phyloP scores from a whole-genome alignment of 1,140 invertebrate species.

The Drosophila littoralis region DNA sequence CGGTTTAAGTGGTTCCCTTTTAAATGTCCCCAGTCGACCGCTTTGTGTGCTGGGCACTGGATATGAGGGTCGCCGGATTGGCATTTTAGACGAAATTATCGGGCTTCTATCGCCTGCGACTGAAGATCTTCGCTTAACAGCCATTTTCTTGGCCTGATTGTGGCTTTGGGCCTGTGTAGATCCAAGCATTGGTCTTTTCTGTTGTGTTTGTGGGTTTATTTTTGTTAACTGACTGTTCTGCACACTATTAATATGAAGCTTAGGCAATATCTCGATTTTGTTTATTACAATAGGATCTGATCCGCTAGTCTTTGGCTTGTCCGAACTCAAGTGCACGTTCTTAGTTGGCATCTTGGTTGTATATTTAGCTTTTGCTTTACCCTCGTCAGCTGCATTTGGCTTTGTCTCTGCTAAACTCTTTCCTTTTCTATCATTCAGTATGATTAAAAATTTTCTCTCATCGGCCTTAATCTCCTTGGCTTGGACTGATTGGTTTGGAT shows the following conservation, averaged over 20 bases:
- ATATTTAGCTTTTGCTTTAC: neutral
- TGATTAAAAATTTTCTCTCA: neutral
- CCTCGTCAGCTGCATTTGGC: neutral
- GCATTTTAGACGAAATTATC: neutral
- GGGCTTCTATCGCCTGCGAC: neutral
- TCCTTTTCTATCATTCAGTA: neutral
- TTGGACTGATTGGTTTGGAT: neutral
- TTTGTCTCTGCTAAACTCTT: neutral
- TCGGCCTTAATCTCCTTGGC: neutral
- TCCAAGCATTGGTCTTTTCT: neutral
- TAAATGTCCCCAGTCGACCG: neutral
- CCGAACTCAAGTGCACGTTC: neutral
- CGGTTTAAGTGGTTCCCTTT: neutral
- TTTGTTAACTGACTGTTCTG: neutral
- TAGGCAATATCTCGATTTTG: constrained; percentile 41
- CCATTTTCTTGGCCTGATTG: neutral
- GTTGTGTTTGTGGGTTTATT: neutral
- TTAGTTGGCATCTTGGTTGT: neutral
- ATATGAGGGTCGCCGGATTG: neutral
- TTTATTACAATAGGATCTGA: constrained; percentile 9
- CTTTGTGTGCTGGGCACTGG: neutral
- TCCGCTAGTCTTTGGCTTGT: neutral
- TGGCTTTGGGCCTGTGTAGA: neutral
- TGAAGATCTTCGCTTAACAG: neutral
- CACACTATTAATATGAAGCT: neutral